Base-by-base conservation (phyloP, 2,113 vertebrate genomes). In the Mobula hypostoma region DNA sequence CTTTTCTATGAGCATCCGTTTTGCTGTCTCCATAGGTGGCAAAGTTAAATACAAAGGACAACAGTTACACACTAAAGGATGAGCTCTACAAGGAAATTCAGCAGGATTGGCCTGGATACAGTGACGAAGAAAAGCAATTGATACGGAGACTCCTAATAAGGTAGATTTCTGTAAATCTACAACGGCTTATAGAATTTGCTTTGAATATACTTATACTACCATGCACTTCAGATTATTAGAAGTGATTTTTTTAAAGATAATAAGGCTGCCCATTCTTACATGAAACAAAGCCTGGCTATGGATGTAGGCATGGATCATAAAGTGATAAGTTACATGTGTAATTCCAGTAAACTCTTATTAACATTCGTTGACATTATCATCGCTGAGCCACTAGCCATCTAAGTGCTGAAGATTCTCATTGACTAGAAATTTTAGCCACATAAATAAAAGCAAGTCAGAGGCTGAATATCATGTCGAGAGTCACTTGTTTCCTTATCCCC, bases 71-170 rank as follows among this genome's bases (percentile, higher is more conserved):
- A 36, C 94, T 97, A 94, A 97, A 96, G 95, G 97, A 97, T 94
- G 97, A 97, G 21, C 94, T 96, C 88, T 97, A 95, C 94, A 95
- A 95, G 94, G 95, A 95, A 0, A 94, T 96, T 1, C 96, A 95
- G 85, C 96, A 94, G 94, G 96, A 97, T 95, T 97, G 97, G 97
- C 96, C 96, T 0, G 97, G 96, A 32, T 96, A 97, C 87, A 21
- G 94, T 11, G 97, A 96, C 94, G 97, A 97, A 95, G 97, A 98
- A 95, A 97, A 95, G 95, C 97, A 97, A 94, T 96, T 96, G 40
- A 94, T 96, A 91, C 95, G 97, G 40, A 96, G 96, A 93, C 96
- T 96, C 29, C 95, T 97, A 94, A 94, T 93, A 94, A 97, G 97
- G 97, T 98, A 95, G 70, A 56, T 66, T 66, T 90, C 19, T 66